Evolutionary conservation across 2,797 vertebrate genomes (phyloP).

Genomic region (Paramormyrops hopkinsi): DNA sequence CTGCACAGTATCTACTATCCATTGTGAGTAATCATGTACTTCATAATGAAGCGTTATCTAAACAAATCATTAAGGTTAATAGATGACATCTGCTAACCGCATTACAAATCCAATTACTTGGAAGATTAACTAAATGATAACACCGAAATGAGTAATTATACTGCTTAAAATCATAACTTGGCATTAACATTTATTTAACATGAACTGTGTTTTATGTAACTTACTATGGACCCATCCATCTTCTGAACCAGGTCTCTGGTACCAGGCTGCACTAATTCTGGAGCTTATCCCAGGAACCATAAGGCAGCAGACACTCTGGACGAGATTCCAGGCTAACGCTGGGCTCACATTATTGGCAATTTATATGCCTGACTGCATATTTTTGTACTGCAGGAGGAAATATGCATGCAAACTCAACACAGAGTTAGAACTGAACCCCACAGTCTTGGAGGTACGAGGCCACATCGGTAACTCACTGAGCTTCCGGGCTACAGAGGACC

Average conservation of each 20-base stretch:
- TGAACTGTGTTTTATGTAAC: background rate
- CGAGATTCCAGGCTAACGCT: background rate
- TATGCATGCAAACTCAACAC: background rate
- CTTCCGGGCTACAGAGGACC: background rate
- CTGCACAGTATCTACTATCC: background rate
- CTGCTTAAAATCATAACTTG: background rate
- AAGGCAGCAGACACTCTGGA: background rate
- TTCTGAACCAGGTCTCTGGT: background rate
- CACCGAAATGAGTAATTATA: background rate
- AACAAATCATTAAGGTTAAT: background rate
- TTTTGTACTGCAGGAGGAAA: background rate
- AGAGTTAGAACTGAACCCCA: background rate
- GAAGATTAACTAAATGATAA: constrained; percentile 2
- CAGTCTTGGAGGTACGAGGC: background rate
- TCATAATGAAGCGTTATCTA: background rate
- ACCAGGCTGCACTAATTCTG: background rate
- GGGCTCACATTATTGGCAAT: background rate
- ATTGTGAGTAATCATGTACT: background rate
- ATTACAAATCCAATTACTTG: background rate
- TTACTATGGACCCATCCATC: background rate
- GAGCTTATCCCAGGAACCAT: background rate
- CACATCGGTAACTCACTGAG: background rate
- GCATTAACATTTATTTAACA: background rate
- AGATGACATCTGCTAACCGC: background rate
- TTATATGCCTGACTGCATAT: background rate